Base-by-base conservation (phyloP, 2,797 vertebrate genomes). In the Argentina silus region DNA sequence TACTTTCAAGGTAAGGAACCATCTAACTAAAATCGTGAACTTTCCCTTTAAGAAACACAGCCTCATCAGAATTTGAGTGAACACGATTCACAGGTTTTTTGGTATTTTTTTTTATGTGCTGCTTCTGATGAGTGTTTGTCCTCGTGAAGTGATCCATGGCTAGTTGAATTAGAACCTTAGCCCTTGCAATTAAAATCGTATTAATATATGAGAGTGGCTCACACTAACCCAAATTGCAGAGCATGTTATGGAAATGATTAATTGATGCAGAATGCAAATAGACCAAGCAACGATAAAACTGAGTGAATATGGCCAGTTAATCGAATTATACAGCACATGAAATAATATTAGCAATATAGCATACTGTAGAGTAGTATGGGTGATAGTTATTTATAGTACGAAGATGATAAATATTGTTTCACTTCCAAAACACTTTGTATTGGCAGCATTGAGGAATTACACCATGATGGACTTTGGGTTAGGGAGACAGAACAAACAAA, bases 191-290 rank as follows among this genome's bases (percentile, higher is more conserved):
- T 92, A 90, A 92, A 92, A 90, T 86, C 80, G 3, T 88, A 91
- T 93, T 92, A 90, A 89, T 89, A 79, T 80, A 87, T 44, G 73
- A 85, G 88, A 91, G 88, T 91, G 89, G 90, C 90, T 89, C 80
- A 72, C 85, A 81, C 85, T 90, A 87, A 90, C 89, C 88, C 89
- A 88, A 36, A 92, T 91, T 91, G 87, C 85, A 75, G 83, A 85
- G 83, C 81, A 84, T 83, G 85, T 85, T 89, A 81, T 75, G 69
- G 71, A 85, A 89, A 85, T 82, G 82, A 90, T 89, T 82, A 90
- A 88, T 90, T 89, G 87, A 90, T 85, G 72, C 73, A 78, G 80
- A 85, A 82, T 88, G 83, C 82, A 86, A 91, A 88, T 86, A 86
- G 86, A 81, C 78, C 6, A 59, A 6, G 23, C 17, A 79, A 84